Conservation (phyloP, 2,797 vertebrate species). For the Ambastaia sidthimunki region DNA sequence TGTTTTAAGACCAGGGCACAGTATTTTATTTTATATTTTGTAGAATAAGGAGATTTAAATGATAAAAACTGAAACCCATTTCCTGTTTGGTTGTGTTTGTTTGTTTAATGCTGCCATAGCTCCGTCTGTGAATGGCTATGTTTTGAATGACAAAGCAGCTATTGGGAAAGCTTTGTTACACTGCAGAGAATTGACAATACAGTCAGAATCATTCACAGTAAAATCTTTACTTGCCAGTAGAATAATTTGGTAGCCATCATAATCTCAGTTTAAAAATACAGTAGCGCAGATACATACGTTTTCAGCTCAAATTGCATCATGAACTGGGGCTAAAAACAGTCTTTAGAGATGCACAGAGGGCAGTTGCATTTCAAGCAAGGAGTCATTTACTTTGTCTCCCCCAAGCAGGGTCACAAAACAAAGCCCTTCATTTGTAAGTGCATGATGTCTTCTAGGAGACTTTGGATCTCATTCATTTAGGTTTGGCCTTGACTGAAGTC, state of each 20-base stretch:
- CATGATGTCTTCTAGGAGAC: neutral
- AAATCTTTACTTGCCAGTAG: conserved; percentile 16
- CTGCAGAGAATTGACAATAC: conserved; percentile 6
- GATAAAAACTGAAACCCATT: neutral
- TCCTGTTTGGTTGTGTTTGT: conserved; percentile 35
- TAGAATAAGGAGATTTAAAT: too few relatives aligned
- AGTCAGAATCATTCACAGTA: conserved; percentile 12
- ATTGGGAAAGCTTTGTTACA: neutral
- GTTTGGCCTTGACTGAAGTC: conserved; percentile 37
- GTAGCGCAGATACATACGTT: conserved; percentile 9
- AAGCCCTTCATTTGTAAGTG: neutral
- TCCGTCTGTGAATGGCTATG: conserved; percentile 14
- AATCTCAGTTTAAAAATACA: conserved; percentile 1
- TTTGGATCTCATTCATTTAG: conserved; percentile 5
- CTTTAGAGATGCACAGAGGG: conserved; percentile 26
- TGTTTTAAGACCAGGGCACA: too few relatives aligned
- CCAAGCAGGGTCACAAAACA: conserved; percentile 27
- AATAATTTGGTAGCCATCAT: conserved; percentile 8
- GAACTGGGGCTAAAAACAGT: neutral
- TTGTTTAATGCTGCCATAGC: conserved; percentile 48
- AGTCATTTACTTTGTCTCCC: conserved; percentile 33
- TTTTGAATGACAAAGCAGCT: conserved; percentile 54
- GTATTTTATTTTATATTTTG: too few relatives aligned
- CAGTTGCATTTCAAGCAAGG: conserved; percentile 17
- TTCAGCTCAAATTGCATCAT: conserved; percentile 42